Evolutionary conservation across 2,113 vertebrate genomes (phyloP).

Genomic region (Hucho hucho): DNA sequence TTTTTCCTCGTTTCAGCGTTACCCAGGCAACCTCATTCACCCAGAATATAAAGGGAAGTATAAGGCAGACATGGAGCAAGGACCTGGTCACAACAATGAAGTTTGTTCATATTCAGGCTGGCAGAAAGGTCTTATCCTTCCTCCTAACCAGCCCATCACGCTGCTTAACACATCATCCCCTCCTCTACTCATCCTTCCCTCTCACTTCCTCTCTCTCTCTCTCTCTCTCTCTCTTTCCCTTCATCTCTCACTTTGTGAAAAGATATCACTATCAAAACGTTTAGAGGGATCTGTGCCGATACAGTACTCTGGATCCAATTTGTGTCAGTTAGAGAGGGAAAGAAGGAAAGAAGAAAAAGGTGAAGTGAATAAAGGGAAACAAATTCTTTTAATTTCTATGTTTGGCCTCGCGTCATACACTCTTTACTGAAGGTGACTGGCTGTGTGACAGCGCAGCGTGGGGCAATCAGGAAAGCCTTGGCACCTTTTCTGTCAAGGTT

Average conservation of each 20-base stretch:
- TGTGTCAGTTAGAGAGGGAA: constrained; percentile 23
- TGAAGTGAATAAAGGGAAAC: background rate
- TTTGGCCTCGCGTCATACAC: constrained; percentile 33
- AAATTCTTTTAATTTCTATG: constrained; percentile 17
- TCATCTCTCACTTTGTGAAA: background rate
- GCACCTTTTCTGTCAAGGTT: constrained; percentile 24
- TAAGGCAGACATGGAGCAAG: constrained; percentile 63
- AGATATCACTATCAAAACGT: background rate
- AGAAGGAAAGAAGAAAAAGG: background rate
- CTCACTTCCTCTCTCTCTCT: constrained; percentile 7
- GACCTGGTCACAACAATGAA: constrained; percentile 69
- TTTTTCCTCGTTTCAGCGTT: constrained; percentile 68
- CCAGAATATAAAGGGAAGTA: constrained; percentile 67
- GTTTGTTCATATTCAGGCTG: constrained; percentile 72
- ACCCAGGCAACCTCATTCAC: constrained; percentile 74
- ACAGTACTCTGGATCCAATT: constrained; percentile 45
- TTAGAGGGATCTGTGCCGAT: constrained; percentile 3
- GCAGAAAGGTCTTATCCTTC: constrained; percentile 57
- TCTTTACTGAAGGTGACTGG: constrained; percentile 35
- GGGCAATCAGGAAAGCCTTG: constrained; percentile 29
- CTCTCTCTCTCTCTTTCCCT: constrained; percentile 13
- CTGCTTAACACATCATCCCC: background rate
- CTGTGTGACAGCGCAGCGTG: constrained; percentile 38
- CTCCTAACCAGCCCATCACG: constrained; percentile 37
- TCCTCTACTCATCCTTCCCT: constrained; percentile 37